phyloP scores from a whole-genome alignment of 2,888 invertebrate species.

The Tetramorium bicarinatum region DNA sequence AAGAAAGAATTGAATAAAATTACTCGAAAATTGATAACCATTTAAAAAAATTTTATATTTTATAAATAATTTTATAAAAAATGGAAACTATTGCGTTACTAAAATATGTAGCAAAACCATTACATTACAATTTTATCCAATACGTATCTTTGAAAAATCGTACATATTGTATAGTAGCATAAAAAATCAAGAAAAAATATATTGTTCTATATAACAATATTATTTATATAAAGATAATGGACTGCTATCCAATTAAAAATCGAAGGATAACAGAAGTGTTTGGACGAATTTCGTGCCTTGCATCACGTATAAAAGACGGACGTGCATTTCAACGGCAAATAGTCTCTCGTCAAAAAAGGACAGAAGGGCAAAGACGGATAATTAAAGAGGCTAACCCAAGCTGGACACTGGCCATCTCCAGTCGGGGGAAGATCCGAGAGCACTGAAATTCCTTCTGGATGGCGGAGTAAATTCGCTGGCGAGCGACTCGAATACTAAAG shows the following conservation, averaged over 20 bases:
- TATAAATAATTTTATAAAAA: too few relatives aligned
- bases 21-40: background rate
- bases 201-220: background rate
- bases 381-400: constrained; percentile 78
- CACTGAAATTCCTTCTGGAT: constrained; percentile 68
- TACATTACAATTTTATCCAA: background rate
- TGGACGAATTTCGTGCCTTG: constrained; percentile 45
- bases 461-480: constrained; percentile 69
- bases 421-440: constrained; percentile 9
- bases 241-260: constrained; percentile 31
- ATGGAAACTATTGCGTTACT: background rate
- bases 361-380: constrained; percentile 68
- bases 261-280: constrained; percentile 44
- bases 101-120: background rate
- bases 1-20: background rate
- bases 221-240: background rate
- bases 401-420: constrained; percentile 77
- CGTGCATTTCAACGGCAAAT: constrained; percentile 63
- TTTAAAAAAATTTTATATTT: background rate
- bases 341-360: constrained; percentile 37
- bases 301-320: constrained; percentile 67
- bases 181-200: constrained; percentile 1
- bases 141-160: background rate
- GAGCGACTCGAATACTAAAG: constrained; percentile 74
- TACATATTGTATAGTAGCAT: background rate